These are phyloP conservation scores for Kryptopterus vitreolus DNA, from an alignment of 2,797 vertebrate species.

Conservation along the genomic window DNA sequence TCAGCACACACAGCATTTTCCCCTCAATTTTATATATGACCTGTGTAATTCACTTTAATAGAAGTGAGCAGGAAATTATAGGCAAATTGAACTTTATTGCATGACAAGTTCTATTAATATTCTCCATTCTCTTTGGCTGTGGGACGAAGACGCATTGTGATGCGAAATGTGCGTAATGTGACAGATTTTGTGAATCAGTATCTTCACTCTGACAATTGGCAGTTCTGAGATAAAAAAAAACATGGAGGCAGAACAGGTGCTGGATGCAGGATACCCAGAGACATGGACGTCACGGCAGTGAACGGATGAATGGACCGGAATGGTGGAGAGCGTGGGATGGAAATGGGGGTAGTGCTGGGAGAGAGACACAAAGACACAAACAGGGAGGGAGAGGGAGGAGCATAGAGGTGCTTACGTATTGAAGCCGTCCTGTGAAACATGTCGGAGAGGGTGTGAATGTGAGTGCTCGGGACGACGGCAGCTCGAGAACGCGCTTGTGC, in stretches of 20 bases:
- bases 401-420: slow-evolving; percentile 69
- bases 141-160: neutral
- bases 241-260: slow-evolving; percentile 33
- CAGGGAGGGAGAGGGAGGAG: slow-evolving; percentile 60
- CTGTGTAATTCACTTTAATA: neutral
- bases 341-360: slow-evolving; percentile 35
- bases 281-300: slow-evolving; percentile 13
- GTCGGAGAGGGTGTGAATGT: slow-evolving; percentile 48
- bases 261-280: slow-evolving; percentile 26
- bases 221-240: slow-evolving; percentile 8
- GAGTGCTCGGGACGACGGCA: slow-evolving; percentile 49
- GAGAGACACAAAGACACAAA: slow-evolving; percentile 19
- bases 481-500: slow-evolving; percentile 31
- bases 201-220: neutral
- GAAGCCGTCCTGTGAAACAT: slow-evolving; percentile 56
- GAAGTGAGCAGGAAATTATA: neutral
- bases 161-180: slow-evolving; percentile 6
- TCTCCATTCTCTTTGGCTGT: neutral
- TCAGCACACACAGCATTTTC: neutral
- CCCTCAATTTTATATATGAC: neutral
- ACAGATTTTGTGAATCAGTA: slow-evolving; percentile 35
- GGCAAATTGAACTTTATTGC: neutral
- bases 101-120: neutral
- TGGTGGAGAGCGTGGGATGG: slow-evolving; percentile 11
- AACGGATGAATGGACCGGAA: slow-evolving; percentile 36